These are phyloP conservation scores for Leptoteleia sp. DNA, from an alignment of 1,140 invertebrate genomes.

Conservation along the genomic window DNA sequence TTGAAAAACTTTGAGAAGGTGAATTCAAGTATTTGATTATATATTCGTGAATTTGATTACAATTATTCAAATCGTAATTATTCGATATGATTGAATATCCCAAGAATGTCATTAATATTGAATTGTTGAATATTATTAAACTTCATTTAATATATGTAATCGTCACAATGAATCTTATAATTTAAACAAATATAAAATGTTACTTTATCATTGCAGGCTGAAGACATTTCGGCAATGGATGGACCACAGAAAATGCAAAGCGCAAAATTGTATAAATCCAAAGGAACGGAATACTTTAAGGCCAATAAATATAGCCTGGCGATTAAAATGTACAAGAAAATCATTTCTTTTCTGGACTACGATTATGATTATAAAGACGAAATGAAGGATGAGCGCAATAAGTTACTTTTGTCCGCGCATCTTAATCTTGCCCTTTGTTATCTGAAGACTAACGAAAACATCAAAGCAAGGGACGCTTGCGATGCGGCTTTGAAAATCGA, in stretches of 20 bases:
- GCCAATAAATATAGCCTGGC: slow-evolving; percentile 88
- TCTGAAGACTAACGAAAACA: slow-evolving; percentile 89
- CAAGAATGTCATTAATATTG: too few species aligned
- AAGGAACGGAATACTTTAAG: slow-evolving; percentile 96
- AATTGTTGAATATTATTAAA: too few species aligned
- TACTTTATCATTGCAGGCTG: slow-evolving; percentile 79
- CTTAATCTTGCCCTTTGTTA: slow-evolving; percentile 93
- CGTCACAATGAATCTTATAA: slow-evolving; percentile 13
- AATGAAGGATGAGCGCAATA: slow-evolving; percentile 80
- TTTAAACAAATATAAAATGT: neutral
- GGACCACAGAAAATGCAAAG: slow-evolving; percentile 89
- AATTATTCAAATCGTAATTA: too few species aligned
- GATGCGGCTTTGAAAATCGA: slow-evolving; percentile 89
- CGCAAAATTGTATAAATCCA: slow-evolving; percentile 92
- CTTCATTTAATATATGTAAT: too few species aligned
- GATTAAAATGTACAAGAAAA: slow-evolving; percentile 93
- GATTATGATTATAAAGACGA: slow-evolving; percentile 75
- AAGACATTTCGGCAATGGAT: slow-evolving; percentile 92
- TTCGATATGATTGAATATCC: too few species aligned
- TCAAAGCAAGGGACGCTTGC: slow-evolving; percentile 87
- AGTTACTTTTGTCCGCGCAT: slow-evolving; percentile 86
- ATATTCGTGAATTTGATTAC: too few species aligned
- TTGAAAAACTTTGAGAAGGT: slow-evolving; percentile 93
- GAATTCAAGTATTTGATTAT: slow-evolving; percentile 59
- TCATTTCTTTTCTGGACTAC: slow-evolving; percentile 82